phyloP scores from a whole-genome alignment of 2,888 invertebrate genomes.

The Pyrochroa serraticornis region DNA sequence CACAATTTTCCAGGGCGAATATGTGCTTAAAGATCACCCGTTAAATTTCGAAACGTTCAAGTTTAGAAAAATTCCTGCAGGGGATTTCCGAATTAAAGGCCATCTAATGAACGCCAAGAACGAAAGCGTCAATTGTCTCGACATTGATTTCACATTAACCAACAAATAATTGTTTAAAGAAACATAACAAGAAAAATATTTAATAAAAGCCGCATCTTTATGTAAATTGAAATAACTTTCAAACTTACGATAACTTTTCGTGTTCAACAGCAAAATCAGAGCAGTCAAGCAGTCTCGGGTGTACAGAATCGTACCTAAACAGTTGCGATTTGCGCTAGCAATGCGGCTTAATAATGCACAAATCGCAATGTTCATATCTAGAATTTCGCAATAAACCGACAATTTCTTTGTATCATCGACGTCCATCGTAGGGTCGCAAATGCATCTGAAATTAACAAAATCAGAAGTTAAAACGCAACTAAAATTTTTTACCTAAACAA shows the following conservation, averaged over 20 bases:
- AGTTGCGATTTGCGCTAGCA: constrained; percentile 52
- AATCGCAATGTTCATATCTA: constrained; percentile 61
- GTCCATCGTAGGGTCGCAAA: constrained; percentile 53
- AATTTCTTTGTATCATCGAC: constrained; percentile 53
- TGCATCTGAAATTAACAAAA: constrained; percentile 48
- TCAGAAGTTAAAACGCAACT: constrained; percentile 16
- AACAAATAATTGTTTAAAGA: constrained; percentile 18
- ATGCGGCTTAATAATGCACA: constrained; percentile 58
- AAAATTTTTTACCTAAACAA: constrained; percentile 56
- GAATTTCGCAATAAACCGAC: constrained; percentile 57
- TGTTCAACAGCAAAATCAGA: constrained; percentile 57
- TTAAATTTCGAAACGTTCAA: constrained; percentile 38
- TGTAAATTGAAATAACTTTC: constrained; percentile 1
- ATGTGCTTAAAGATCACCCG: constrained; percentile 33
- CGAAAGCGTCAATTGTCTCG: constrained; percentile 34
- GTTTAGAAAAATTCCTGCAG: constrained; percentile 35
- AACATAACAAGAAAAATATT: constrained; percentile 3
- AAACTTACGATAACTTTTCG: constrained; percentile 58
- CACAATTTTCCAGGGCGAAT: constrained; percentile 37
- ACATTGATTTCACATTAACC: constrained; percentile 27
- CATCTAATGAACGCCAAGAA: constrained; percentile 29
- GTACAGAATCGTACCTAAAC: constrained; percentile 56
- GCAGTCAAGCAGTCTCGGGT: constrained; percentile 59
- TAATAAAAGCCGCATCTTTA: not conserved
- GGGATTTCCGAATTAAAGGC: constrained; percentile 29